Base-by-base conservation (phyloP, 2,888 invertebrate species). In the Branchipolynoe longqiensis region DNA sequence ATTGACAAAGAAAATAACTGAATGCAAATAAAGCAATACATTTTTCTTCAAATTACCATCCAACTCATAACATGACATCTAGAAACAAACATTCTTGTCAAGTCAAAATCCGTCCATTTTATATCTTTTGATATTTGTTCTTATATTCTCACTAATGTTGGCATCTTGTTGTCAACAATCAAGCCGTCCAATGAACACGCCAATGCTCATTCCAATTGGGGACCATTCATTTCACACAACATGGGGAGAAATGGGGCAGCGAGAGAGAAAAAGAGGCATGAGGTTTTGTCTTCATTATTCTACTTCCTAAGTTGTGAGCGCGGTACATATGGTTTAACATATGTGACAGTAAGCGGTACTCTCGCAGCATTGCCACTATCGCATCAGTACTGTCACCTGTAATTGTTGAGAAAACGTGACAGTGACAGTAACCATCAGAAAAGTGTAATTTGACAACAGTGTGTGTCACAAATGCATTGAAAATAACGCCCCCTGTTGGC, bases 61-160 rank as follows among this genome's bases (percentile, higher is more conserved):
- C 36, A 69, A 33, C 6, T 36, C 36, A n/a, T n/a, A n/a, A 25
- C 2, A 14, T 36, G 36, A 69, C 31, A 31, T 62, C 28, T 62
- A 62, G 62, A 25, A 14, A 48, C 18, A 62, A 62, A 62, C 14
- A n/a, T 18, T 69, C n/a, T 22, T 36, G 33, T 69, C 36, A 38
- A 69, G 36, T 69, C 69, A 69, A 69, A 69, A 18, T 69, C 69
- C 69, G 69, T 69, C 69, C 69, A 22, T 69, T 69, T n/a, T 69
- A 25, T 38, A 22, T 38, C 38, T 36, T 69, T 33, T 69, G 69
- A 69, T 69, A 69, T 69, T 14, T 69, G 25, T 62, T 2, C 31
- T 25, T 62, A 58, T 58, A n/a, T 28, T 62, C 25, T 69, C 33
- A 69, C 38, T 33, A 69, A 33, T 69, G 69, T 69, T 69, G 69